A percentile compares a stretch with the other conserved stretches of the same genome.
Evolutionary conservation across 2,797 vertebrate species (phyloP).

Genomic region (Hippopotamyrus pictus): DNA sequence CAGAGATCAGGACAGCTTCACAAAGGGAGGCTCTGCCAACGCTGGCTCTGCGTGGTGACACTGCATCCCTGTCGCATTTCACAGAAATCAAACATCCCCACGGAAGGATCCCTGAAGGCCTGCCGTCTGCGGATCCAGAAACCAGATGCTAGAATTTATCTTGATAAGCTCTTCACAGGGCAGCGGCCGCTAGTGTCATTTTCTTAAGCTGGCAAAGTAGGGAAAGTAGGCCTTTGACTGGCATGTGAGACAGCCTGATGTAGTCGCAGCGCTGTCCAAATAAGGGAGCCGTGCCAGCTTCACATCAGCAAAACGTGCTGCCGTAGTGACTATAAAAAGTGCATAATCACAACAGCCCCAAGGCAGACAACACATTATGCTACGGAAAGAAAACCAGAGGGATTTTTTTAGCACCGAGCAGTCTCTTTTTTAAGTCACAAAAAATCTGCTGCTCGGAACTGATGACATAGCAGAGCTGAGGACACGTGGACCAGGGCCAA

Average conservation of each 20-base stretch:
- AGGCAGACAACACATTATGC: neutral
- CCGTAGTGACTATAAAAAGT: neutral
- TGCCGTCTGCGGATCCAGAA: neutral
- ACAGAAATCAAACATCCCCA: slow-evolving; percentile 1
- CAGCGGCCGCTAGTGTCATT: neutral
- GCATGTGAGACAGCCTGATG: neutral
- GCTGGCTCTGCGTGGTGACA: neutral
- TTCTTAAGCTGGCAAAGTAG: neutral
- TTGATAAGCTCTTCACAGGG: neutral
- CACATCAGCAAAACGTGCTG: neutral
- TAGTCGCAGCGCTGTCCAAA: neutral
- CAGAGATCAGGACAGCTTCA: slow-evolving; percentile 23
- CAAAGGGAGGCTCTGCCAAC: slow-evolving; percentile 15
- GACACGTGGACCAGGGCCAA: neutral
- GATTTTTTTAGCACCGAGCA: neutral
- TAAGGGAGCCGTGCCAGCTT: neutral
- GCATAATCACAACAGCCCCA: neutral
- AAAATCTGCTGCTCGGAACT: neutral
- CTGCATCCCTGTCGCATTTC: neutral
- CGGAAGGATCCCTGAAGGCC: neutral
- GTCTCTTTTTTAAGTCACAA: neutral
- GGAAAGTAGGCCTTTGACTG: neutral
- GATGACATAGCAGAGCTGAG: neutral
- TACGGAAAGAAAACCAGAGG: neutral
- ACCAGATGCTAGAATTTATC: neutral